Base-by-base conservation (phyloP, 2,888 invertebrate genomes). In the Brachyptera putata region DNA sequence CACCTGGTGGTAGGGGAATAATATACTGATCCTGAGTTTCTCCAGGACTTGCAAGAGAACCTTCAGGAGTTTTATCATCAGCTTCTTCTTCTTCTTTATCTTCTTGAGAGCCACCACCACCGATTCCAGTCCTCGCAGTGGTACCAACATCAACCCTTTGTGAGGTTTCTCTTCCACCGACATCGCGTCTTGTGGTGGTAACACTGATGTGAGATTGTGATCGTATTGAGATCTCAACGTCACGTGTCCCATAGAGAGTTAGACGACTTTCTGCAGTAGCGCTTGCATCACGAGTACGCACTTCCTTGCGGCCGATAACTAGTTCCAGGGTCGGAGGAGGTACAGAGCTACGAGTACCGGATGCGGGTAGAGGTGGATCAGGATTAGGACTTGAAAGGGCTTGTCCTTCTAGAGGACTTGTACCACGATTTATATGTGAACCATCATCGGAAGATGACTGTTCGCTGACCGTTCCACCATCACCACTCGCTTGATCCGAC, bases 161-260 rank as follows among this genome's bases (percentile, higher is more conserved):
- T 3, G 76, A 77, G 1, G 76, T 76, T 69, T 77, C 77, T 36
- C 70, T 72, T 4, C 77, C 77, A 1, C 73, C 72, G 57, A 70
- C 70, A 65, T 77, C 77, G 37, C 75, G 72, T 58, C 73, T 70
- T 1, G 76, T 77, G 14, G 76, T 76, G 7, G 76, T 76, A 7
- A 79, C 76, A 36, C 78, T 79, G 63, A 80, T 79, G 66, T 78
- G 77, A 7, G 79, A 79, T 69, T 80, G 77, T 1, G 79, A 79
- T 65, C 76, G 74, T 36, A 80, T 79, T 13, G 79, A 79, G 61
- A 80, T 80, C 71, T 80, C 79, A 4, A 80, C 77, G 69, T 79
- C 79, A 64, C 75, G 74, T n/a, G 75, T 75, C 11, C 79, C 76
- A 66, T 79, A 80, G 13, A 80, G 67, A 3, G 79, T 80, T 25